Base-by-base conservation (phyloP, 53 echinoderm and acorn worm genomes). In the Temnopleurus reevesii region DNA sequence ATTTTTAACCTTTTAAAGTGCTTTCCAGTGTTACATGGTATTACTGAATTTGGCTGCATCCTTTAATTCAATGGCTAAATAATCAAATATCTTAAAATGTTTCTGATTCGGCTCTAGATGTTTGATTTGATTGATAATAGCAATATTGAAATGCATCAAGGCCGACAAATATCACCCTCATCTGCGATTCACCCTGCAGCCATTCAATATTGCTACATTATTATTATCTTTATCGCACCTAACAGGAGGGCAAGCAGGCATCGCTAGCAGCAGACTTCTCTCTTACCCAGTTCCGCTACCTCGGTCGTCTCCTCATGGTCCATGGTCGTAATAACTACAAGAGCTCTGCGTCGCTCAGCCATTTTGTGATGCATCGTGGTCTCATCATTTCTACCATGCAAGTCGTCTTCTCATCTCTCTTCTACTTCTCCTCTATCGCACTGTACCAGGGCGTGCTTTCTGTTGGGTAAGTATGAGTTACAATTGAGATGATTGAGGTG, bases 291-390 rank as follows among this genome's bases (percentile, higher is more conserved):
- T 99, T 99, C 90, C 93, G 96, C 33, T 93, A 93, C 61, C 63
- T 99, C 15, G 99, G 99, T 43, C 83, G 96, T 7, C 93, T 99
- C 2, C 93, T 99, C 38, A 96, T 96, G 89, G 99, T 99, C 56
- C 99, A 99, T 41, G 99, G 99, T 2, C 91, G 99, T 21, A 96
- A 99, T 85, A 99, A 93, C 93, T 99, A 99, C 94, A 99, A 99
- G 91, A 92, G 99, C 21, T 99, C 99, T 46, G 99, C 96, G 10
- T 89, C 96, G 45, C 93, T 99, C 41, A 94, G 96, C 81, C 99
- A 99, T 84, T 99, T 99, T 91, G 99, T 99, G 30, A 99, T 99
- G 99, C 99, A 99, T 77, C 92, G 99, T 23, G 99, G 99, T 27
- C 88, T 99, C 55, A 99, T 99, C 90, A 99, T 99, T 46, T 99